Evolutionary conservation across 2,797 vertebrate species (phyloP).

Genomic region (Ctenopoma kingsleyae): DNA sequence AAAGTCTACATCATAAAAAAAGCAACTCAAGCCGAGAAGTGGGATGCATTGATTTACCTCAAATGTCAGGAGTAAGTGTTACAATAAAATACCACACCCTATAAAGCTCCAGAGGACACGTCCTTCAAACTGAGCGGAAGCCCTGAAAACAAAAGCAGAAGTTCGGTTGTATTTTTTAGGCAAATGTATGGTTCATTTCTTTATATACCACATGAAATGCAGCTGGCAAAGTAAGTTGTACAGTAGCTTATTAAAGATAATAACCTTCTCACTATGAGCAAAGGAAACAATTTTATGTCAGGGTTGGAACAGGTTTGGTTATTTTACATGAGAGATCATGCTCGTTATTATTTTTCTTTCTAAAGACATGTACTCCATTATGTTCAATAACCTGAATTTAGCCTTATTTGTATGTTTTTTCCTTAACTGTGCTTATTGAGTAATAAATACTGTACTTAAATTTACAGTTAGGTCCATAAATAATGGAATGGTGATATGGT

Average conservation of each 20-base stretch:
- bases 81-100: slow-evolving; percentile 45
- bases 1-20: slow-evolving; percentile 45
- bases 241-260: background rate
- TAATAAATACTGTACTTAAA: background rate
- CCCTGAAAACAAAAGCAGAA: slow-evolving; percentile 6
- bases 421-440: background rate
- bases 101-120: slow-evolving; percentile 34
- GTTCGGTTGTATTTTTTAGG: background rate
- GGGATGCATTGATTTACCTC: slow-evolving; percentile 57
- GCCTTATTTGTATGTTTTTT: background rate
- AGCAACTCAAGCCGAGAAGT: slow-evolving; percentile 26
- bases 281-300: too few species aligned
- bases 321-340: background rate
- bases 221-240: background rate
- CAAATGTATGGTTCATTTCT: background rate
- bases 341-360: background rate
- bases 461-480: too few species aligned
- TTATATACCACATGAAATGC: background rate
- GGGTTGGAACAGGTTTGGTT: background rate
- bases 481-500: too few species aligned
- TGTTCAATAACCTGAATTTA: background rate
- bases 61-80: slow-evolving; percentile 70
- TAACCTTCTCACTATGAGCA: background rate
- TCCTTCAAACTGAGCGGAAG: slow-evolving; percentile 23
- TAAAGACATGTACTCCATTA: background rate